phyloP scores from a whole-genome alignment of 1,140 invertebrate species.

The Whitmania pigra region DNA sequence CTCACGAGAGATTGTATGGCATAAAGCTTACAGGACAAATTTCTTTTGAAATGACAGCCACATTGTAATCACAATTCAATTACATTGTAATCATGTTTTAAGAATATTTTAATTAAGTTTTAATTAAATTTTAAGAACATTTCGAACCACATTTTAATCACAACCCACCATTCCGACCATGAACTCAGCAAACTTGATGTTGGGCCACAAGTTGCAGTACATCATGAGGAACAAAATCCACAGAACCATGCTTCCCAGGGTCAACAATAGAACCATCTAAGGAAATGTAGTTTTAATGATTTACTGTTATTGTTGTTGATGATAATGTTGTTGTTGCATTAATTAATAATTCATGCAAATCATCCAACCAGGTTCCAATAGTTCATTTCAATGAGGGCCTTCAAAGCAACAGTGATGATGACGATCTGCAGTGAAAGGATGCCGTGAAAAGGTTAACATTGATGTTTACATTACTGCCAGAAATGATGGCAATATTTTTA shows the following conservation, averaged over 20 bases:
- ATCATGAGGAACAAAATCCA: slow-evolving; percentile 86
- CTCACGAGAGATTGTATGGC: too few relatives aligned
- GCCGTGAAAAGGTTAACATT: too few relatives aligned
- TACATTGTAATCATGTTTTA: too few relatives aligned
- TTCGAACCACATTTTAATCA: not conserved
- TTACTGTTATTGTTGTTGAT: not conserved
- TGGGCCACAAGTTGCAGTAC: slow-evolving; percentile 83
- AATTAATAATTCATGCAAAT: not conserved
- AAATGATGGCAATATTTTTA: not conserved
- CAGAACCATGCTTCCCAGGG: slow-evolving; percentile 82
- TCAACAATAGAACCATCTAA: slow-evolving; percentile 75
- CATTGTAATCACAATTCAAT: too few relatives aligned
- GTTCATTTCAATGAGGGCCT: slow-evolving; percentile 87
- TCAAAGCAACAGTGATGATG: slow-evolving; percentile 62
- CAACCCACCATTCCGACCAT: slow-evolving; percentile 72
- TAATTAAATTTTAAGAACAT: too few relatives aligned
- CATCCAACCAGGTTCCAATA: slow-evolving; percentile 74
- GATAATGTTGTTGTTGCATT: too few relatives aligned
- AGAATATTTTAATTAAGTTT: too few relatives aligned
- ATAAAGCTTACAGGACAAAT: too few relatives aligned
- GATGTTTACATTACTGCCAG: too few relatives aligned
- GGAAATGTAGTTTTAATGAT: slow-evolving; percentile 19
- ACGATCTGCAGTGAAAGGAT: not conserved
- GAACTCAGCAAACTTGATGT: slow-evolving; percentile 70
- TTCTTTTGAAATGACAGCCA: too few relatives aligned